Base-by-base conservation (phyloP, 2,113 vertebrate genomes). In the Podiceps cristatus region DNA sequence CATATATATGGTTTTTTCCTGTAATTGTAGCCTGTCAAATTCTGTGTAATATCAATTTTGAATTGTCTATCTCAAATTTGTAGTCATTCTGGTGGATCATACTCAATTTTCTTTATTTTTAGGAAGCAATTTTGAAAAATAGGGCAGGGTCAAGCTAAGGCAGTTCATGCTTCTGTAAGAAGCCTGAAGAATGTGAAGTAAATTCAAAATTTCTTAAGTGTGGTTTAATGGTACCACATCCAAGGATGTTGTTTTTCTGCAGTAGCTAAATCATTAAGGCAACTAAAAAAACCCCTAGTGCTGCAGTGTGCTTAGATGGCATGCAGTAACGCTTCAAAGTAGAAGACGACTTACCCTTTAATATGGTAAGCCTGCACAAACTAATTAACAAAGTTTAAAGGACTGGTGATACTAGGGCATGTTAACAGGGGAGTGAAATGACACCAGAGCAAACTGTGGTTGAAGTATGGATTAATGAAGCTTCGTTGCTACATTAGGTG, bases 171-270 rank as follows among this genome's bases (percentile, higher is more conserved):
- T 68, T 96, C 75, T 92, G 0, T 90, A 71, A 86, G 83, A 92
- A 93, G 35, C 52, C 83, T 64, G 96, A 95, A 96, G 94, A 89
- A 87, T 13, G 25, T 64, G 91, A 89, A 96, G 87, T 40, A 85
- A 87, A 66, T 60, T 67, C 58, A 78, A 81, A 93, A 64, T 87
- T 79, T 88, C 63, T 56, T 44, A 63, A 93, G 24, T 45, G 44
- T 93, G 52, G 14, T 91, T 71, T 72, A 64, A 27, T 81, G 56
- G n/a, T 82, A 40, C 76, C 64, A 55, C 10, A 68, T 37, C 44
- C 77, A 96, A 88, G 88, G 88, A 95, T 85, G 90, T 92, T 92
- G 13, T 50, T 91, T 56, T 68, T 56, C 50, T 94, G 79, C 68
- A 64, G 78, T 64, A 75, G 64, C 52, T 31, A 49, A 91, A 94